Evolutionary conservation across 1,140 invertebrate species (phyloP).

Genomic region (Drosophila nebulosa): DNA sequence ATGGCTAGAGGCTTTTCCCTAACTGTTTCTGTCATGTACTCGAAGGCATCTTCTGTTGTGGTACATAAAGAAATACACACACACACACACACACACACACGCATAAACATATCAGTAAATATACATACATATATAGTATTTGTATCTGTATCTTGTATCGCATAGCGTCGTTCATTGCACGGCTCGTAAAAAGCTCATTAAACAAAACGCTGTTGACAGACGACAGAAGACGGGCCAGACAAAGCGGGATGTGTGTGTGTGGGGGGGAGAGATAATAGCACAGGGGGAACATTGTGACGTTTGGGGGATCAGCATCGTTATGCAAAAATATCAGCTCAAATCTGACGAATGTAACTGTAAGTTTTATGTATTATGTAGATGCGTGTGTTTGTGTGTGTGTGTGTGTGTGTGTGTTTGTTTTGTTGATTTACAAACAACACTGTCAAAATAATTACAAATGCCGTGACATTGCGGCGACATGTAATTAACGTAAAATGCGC

Average conservation of each 20-base stretch:
- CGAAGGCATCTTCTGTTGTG: slow-evolving; percentile 1
- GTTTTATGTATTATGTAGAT: neutral
- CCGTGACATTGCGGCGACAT: slow-evolving; percentile 61
- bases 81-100: neutral
- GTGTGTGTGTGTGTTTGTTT: neutral
- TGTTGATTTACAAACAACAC: slow-evolving; percentile 33
- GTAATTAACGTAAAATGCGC: slow-evolving; percentile 74
- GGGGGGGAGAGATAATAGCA: slow-evolving; percentile 19
- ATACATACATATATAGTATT: neutral
- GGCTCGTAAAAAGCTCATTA: slow-evolving; percentile 75
- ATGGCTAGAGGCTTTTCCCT: neutral
- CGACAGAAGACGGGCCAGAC: neutral
- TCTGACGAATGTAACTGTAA: slow-evolving; percentile 59
- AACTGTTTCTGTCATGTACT: slow-evolving; percentile 6
- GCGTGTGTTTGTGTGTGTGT: neutral
- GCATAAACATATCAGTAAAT: neutral
- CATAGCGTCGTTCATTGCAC: slow-evolving; percentile 31
- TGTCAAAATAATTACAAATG: slow-evolving; percentile 75
- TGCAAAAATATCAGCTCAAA: slow-evolving; percentile 30
- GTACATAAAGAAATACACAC: neutral
- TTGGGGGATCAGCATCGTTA: slow-evolving; percentile 3
- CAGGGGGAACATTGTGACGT: neutral
- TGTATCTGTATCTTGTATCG: slow-evolving; percentile 25
- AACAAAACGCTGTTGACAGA: slow-evolving; percentile 53
- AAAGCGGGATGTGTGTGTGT: no score